A percentile compares a stretch with the other conserved stretches of the same genome.
Conservation (phyloP, 2,888 invertebrate species). For the Drosophila barbarae region DNA sequence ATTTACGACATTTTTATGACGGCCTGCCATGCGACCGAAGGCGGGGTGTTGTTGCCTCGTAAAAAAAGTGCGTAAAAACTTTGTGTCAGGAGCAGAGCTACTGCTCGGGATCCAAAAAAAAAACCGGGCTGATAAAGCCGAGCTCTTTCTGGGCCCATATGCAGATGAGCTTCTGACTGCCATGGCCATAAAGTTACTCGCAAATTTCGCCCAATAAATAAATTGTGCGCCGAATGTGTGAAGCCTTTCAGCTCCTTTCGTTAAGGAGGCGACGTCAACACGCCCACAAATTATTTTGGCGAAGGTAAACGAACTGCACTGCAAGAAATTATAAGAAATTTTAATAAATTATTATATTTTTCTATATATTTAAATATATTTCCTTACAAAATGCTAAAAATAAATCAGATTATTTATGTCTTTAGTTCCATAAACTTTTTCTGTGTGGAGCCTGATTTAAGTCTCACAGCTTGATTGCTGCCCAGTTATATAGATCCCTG, state of each 20-base stretch:
- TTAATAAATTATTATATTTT: background rate
- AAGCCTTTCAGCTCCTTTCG: constrained; percentile 49
- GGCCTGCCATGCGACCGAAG: constrained; percentile 69
- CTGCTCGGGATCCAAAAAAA: no score
- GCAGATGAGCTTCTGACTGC: background rate
- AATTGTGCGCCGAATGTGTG: constrained; percentile 56
- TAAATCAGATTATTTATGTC: background rate
- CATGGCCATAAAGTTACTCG: constrained; percentile 43
- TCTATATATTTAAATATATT: background rate
- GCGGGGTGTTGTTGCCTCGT: constrained; percentile 39
- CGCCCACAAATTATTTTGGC: constrained; percentile 25
- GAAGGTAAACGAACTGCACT: constrained; percentile 26
- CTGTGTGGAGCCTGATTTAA: constrained; percentile 8
- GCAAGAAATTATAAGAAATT: background rate
- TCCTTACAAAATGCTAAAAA: background rate
- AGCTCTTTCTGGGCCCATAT: constrained; percentile 31
- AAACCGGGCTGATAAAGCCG: constrained; percentile 62
- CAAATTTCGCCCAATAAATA: constrained; percentile 61
- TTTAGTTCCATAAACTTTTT: background rate
- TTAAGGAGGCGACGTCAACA: constrained; percentile 24
- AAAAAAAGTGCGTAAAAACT: constrained; percentile 69
- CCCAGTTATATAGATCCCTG: constrained; percentile 29
- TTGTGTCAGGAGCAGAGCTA: constrained; percentile 33
- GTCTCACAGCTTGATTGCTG: constrained; percentile 25
- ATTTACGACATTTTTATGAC: constrained; percentile 78